Evolutionary conservation across 1,140 invertebrate genomes (phyloP).

Genomic region (Physella acuta): DNA sequence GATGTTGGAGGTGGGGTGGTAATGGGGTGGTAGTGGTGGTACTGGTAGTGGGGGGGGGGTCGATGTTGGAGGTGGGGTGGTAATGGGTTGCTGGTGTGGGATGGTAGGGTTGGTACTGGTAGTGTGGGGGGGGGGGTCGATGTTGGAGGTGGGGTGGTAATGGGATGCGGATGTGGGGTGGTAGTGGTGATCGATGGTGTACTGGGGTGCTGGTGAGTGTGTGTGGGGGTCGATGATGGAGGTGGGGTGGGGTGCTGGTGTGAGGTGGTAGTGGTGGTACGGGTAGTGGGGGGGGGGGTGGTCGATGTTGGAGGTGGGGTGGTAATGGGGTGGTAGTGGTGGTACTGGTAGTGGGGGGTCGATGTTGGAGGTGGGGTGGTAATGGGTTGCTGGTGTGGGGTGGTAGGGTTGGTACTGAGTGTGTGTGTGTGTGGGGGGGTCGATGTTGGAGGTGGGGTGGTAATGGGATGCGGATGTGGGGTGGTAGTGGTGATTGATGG

Average conservation of each 20-base stretch:
- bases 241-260: too few relatives aligned
- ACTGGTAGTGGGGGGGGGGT: slow-evolving; percentile 26
- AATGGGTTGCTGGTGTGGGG: neutral
- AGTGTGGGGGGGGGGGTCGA: neutral
- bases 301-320: neutral
- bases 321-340: too few relatives aligned
- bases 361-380: neutral
- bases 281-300: neutral
- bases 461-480: neutral
- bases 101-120: neutral
- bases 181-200: slow-evolving; percentile 20
- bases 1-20: too few relatives aligned
- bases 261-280: neutral
- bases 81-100: too few relatives aligned
- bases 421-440: neutral
- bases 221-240: neutral
- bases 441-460: neutral
- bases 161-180: neutral
- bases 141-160: neutral
- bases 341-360: neutral
- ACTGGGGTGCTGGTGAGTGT: slow-evolving; percentile 9
- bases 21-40: slow-evolving; percentile 23
- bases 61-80: too few relatives aligned
- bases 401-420: neutral
- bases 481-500: too few relatives aligned